These are phyloP conservation scores for Tachuris rubrigastra DNA, from an alignment of 2,113 vertebrate genomes.

Conservation along the genomic window DNA sequence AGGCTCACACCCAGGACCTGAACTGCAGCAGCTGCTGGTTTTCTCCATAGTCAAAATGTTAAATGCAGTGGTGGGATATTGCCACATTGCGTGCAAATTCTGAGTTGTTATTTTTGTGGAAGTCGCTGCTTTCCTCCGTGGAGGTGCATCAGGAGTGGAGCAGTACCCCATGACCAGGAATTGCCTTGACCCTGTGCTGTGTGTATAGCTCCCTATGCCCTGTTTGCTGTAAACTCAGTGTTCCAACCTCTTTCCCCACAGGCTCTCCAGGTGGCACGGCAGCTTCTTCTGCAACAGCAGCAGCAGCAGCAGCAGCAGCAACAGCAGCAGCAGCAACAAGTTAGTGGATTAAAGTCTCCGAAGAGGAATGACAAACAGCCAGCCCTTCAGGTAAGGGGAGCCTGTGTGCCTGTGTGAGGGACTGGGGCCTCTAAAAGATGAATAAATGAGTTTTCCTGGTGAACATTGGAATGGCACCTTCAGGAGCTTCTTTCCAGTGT, in stretches of 20 bases:
- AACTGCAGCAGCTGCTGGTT: background rate
- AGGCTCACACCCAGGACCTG: background rate
- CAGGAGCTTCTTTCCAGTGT: background rate
- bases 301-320: constrained; percentile 66
- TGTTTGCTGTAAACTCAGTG: background rate
- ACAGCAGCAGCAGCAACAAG: constrained; percentile 84
- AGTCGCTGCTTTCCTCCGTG: background rate
- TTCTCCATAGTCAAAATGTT: background rate
- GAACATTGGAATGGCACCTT: background rate
- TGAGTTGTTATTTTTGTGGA: background rate
- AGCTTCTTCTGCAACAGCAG: constrained; percentile 92
- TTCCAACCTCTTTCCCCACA: constrained; percentile 66
- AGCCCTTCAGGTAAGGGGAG: constrained; percentile 84
- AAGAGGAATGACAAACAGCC: constrained; percentile 93
- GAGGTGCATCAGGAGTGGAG: background rate
- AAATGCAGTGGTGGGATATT: background rate
- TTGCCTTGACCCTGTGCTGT: background rate
- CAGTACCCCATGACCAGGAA: rapidly evolving
- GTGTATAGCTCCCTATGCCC: background rate
- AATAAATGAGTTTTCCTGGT: rapidly evolving
- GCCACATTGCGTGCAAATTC: rapidly evolving
- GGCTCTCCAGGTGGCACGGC: constrained; percentile 94
- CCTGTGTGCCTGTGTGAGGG: rapidly evolving
- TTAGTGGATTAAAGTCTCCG: constrained; percentile 86
- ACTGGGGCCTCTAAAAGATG: background rate